Conservation (phyloP, 1,140 invertebrate genomes). For the Lepidurus couesii region DNA sequence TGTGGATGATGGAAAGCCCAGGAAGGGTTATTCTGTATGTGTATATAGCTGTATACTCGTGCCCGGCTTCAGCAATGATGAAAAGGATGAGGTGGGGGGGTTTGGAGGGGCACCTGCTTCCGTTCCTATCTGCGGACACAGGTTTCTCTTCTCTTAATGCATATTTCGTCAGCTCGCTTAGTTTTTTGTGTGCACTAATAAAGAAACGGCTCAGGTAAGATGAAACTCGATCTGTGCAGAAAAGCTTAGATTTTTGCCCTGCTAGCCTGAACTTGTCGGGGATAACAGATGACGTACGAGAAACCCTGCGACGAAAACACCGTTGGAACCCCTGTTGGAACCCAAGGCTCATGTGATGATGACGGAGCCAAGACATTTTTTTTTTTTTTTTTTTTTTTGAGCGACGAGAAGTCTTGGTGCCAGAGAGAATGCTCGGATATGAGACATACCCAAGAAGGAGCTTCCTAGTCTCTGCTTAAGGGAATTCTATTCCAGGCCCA, state of each 20-base stretch:
- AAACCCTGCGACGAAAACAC: constrained; percentile 5
- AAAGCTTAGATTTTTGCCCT: not conserved
- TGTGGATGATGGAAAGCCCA: not conserved
- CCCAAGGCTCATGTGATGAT: not conserved
- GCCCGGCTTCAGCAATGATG: not conserved
- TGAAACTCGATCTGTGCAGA: not conserved
- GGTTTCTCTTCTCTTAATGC: no score
- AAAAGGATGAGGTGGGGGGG: not conserved
- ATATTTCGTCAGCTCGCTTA: not conserved
- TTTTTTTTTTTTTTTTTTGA: not conserved
- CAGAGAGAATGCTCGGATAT: not conserved
- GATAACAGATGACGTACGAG: constrained; percentile 19
- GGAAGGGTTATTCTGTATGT: not conserved
- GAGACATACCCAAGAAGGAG: not conserved
- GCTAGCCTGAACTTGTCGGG: constrained; percentile 11
- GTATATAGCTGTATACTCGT: not conserved
- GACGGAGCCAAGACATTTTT: not conserved
- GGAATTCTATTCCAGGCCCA: constrained; percentile 1
- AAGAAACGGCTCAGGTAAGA: not conserved
- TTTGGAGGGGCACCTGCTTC: not conserved
- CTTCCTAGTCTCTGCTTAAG: not conserved
- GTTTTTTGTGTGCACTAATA: not conserved
- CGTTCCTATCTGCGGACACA: not conserved
- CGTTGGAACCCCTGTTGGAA: not conserved
- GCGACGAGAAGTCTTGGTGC: not conserved